Conservation (phyloP, 2,797 vertebrate species). For the Enteromius viviparus region DNA sequence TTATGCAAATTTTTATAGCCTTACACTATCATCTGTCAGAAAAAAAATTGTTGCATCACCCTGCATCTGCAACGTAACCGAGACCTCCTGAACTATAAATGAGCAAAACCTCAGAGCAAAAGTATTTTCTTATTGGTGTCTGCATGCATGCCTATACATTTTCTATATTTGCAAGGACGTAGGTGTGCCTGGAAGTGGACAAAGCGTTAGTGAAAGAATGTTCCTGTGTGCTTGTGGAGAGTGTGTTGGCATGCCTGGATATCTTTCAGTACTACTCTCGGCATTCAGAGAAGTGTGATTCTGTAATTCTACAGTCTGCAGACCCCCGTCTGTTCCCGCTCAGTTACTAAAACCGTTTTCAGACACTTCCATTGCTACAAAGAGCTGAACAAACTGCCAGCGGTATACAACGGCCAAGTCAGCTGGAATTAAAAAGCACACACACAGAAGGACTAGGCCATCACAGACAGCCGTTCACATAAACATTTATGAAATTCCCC, state of each 20-base stretch:
- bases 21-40: not conserved
- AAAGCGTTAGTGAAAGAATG: not conserved
- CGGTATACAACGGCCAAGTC: conserved; percentile 5
- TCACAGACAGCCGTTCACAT: conserved; percentile 9
- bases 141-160: not conserved
- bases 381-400: conserved; percentile 17
- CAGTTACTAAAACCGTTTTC: not conserved
- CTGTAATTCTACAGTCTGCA: not conserved
- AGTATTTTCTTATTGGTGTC: not conserved
- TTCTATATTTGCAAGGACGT: conserved; percentile 4
- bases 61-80: not conserved
- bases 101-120: not conserved
- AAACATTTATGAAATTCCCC: conserved; percentile 41
- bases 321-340: not conserved
- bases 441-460: not conserved
- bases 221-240: not conserved
- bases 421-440: conserved; percentile 38
- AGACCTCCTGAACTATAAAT: not conserved
- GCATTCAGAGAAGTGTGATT: not conserved
- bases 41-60: not conserved
- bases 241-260: conserved; percentile 1
- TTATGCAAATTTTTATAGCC: conserved; percentile 1
- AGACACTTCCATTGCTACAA: not conserved
- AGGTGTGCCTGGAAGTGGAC: conserved; percentile 29
- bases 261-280: not conserved